Base-by-base conservation (phyloP, 2,113 vertebrate genomes). In the Opisthocomus hoazin region DNA sequence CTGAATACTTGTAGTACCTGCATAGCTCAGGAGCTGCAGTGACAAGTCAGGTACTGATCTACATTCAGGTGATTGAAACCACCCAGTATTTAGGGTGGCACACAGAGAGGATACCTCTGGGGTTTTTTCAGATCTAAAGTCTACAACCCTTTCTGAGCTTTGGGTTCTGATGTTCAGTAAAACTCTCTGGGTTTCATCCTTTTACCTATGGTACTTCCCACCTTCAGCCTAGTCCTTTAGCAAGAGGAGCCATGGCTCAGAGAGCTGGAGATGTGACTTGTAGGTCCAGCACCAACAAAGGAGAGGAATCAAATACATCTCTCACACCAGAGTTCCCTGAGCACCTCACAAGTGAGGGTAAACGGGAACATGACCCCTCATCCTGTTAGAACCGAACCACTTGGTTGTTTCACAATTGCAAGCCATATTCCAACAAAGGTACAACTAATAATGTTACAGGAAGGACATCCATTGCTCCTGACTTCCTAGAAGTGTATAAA, bases 211-310 rank as follows among this genome's bases (percentile, higher is more conserved):
- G 30, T 56, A 77, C 7, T 58, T 54, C n/a, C 13, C 19, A 82
- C 7, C 16, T 71, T 36, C 45, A 66, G 23, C 51, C 41, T 34
- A 70, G 22, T 57, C 12, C 36, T 77, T 77, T 41, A 74, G 12
- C 13, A 78, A 56, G 23, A 30, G 7, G 2, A 75, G 7, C 7
- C 22, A 6, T 22, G 68, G 18, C 64, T 84, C 15, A 50, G 51
- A 84, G 12, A 58, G 11, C 9, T 82, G 32, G n/a, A 71, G 61
- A 73, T 0, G 0, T 18, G 21, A 3, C 3, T 51, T 71, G 11
- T 63, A 78, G 6, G 20, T 34, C 29, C 32, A 84, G 18, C 5
- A 6, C n/a, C 48, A 45, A 9, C 9, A 78, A 63, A 66, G 45
- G 22, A 81, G 43, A 84, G 27, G 20, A 82, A 71, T 71, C 17